These are phyloP conservation scores for Megaceryle maxima DNA, from an alignment of 2,113 vertebrate genomes.

Conservation along the genomic window DNA sequence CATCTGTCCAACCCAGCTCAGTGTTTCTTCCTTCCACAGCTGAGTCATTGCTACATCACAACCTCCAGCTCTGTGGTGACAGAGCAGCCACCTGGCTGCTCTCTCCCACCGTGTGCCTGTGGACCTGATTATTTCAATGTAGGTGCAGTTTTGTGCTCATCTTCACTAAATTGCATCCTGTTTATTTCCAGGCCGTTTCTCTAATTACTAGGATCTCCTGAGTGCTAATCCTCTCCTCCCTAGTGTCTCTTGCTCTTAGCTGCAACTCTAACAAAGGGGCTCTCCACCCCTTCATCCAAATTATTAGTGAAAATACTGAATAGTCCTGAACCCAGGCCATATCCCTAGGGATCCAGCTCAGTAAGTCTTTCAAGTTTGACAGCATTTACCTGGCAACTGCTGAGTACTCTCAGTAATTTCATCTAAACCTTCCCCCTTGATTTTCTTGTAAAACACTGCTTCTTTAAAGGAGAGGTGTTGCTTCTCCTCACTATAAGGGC, in stretches of 20 bases:
- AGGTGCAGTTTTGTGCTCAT: background rate
- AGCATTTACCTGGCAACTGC: background rate
- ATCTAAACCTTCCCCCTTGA: background rate
- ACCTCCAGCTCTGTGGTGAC: background rate
- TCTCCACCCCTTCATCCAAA: background rate
- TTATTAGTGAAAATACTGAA: slow-evolving; percentile 5
- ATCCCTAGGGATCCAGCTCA: background rate
- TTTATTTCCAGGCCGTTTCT: background rate
- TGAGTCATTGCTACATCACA: background rate
- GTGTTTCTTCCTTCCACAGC: background rate
- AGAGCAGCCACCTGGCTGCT: background rate
- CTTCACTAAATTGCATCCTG: slow-evolving; percentile 5
- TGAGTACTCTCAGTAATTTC: background rate
- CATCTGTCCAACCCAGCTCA: background rate
- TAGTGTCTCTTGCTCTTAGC: background rate
- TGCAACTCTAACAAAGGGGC: background rate
- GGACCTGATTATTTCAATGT: background rate
- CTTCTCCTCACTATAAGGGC: background rate
- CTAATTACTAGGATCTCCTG: background rate
- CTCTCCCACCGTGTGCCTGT: background rate
- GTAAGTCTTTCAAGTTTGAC: background rate
- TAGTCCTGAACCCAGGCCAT: background rate
- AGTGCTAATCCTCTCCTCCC: background rate
- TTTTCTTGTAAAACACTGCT: background rate
- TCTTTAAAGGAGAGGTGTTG: background rate